Evolutionary conservation across 2,888 invertebrate species (phyloP), one percentile per base, ranked within the genome.

Genomic region (Drymonia ruficornis): DNA sequence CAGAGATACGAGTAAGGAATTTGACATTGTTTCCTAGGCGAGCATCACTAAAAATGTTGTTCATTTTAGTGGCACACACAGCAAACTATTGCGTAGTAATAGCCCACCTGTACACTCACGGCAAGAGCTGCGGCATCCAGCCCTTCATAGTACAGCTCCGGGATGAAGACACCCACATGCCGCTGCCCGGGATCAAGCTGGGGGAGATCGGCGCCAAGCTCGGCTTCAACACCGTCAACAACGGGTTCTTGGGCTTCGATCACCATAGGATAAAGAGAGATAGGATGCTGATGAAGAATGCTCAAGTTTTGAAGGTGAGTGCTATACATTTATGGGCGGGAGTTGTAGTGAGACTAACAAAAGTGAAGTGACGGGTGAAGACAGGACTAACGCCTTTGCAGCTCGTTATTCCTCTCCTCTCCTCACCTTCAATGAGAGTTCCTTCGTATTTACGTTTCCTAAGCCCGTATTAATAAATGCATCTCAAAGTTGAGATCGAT

Each of bases 191-290:
- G 74, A 96, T 99, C 52, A 96, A 96, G 78, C 94, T 99, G 54
- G 99, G 99, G 0, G 99, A 99, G 86, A 98, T 99, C 63, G 99
- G 99, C 0, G 96, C 96, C 0, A 99, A 99, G 80, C 92, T 99
- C 34, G 98, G 98, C 5, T 97, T 97, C 94, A 97, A 97, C 74
- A 94, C 95, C 0, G 96, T 96, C 3, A 99, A 99, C 80, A 99
- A 99, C 83, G 99, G 99, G 0, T 99, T 96, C 83, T 91, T 99
- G 53, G 97, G 97, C 0, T 96, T 99, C 58, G 95, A 97, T 45
- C 94, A 98, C 70, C 96, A 97, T 16, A 94, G 98, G 63, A 96
- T 99, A 78, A 98, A 99, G 0, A 93, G 98, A 47, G 94, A 95
- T 19, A 93, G 97, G 60, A 97, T 99, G 98, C 85, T 99, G 19